phyloP scores from a whole-genome alignment of 2,888 invertebrate genomes.

The Lymantria monacha region DNA sequence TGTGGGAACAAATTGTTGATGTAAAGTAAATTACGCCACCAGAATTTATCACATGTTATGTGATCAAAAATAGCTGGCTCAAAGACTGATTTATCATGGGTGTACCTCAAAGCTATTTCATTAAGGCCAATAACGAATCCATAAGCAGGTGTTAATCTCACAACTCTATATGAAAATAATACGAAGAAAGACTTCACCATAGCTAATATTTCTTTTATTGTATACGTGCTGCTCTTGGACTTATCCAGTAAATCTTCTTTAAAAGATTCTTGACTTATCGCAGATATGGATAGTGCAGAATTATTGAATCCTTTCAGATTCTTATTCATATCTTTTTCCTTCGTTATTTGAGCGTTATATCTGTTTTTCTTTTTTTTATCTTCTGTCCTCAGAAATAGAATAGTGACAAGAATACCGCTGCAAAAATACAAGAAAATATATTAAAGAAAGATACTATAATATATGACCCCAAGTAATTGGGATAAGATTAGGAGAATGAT shows the following conservation, averaged over 20 bases:
- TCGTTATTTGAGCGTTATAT: conserved; percentile 36
- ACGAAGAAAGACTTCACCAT: conserved; percentile 75
- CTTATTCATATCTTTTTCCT: conserved; percentile 63
- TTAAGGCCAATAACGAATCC: conserved; percentile 89
- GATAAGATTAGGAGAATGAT: no score
- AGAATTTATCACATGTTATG: conserved; percentile 87
- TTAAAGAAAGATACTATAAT: background rate
- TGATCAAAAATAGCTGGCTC: conserved; percentile 87
- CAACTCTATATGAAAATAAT: conserved; percentile 80
- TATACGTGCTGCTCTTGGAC: conserved; percentile 57
- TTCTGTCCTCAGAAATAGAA: conserved; percentile 86
- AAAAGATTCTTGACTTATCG: conserved; percentile 72
- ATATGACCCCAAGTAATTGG: no score
- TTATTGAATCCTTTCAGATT: conserved; percentile 73
- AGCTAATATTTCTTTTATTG: conserved; percentile 56
- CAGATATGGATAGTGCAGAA: conserved; percentile 65
- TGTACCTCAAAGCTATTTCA: conserved; percentile 87
- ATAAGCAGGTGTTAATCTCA: conserved; percentile 91
- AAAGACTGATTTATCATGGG: conserved; percentile 87
- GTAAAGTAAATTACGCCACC: conserved; percentile 93
- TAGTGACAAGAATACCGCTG: conserved; percentile 88
- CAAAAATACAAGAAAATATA: conserved; percentile 34
- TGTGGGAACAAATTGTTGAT: conserved; percentile 91
- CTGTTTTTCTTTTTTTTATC: conserved; percentile 76
- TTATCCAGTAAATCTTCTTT: conserved; percentile 69